Conservation (phyloP, 2,113 vertebrate species). For the Phylloscopus whistleri region DNA sequence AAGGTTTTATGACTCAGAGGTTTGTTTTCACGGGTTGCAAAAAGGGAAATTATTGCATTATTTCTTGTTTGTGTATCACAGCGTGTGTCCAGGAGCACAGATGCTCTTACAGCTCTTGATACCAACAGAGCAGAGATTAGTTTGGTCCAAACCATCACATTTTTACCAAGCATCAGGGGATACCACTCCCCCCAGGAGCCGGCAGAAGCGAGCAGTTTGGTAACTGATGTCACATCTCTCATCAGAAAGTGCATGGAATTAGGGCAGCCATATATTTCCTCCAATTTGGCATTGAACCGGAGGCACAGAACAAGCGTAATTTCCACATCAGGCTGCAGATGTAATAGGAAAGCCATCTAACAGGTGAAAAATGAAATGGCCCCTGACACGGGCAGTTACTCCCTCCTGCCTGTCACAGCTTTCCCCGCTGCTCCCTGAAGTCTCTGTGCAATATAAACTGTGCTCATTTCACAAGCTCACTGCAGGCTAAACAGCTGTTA, state of each 20-base stretch:
- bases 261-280: slow-evolving; percentile 5
- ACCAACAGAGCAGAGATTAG: not conserved
- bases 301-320: not conserved
- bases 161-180: not conserved
- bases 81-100: not conserved
- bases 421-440: not conserved
- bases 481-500: not conserved
- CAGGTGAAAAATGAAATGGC: slow-evolving; percentile 31
- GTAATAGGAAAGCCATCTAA: slow-evolving; percentile 9
- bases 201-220: rapidly evolving
- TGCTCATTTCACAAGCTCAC: not conserved
- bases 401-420: not conserved
- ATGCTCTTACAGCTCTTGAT: not conserved
- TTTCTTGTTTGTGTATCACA: not conserved
- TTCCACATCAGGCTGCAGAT: slow-evolving; percentile 9
- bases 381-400: not conserved
- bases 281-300: not conserved
- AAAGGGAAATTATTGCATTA: not conserved
- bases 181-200: not conserved
- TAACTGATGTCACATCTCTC: not conserved
- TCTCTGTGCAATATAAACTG: not conserved
- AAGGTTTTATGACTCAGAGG: not conserved
- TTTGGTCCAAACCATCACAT: not conserved
- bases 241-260: not conserved
- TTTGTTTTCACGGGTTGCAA: not conserved